Evolutionary conservation across 2,797 vertebrate genomes (phyloP).

Genomic region (Onychomys arenicola): DNA sequence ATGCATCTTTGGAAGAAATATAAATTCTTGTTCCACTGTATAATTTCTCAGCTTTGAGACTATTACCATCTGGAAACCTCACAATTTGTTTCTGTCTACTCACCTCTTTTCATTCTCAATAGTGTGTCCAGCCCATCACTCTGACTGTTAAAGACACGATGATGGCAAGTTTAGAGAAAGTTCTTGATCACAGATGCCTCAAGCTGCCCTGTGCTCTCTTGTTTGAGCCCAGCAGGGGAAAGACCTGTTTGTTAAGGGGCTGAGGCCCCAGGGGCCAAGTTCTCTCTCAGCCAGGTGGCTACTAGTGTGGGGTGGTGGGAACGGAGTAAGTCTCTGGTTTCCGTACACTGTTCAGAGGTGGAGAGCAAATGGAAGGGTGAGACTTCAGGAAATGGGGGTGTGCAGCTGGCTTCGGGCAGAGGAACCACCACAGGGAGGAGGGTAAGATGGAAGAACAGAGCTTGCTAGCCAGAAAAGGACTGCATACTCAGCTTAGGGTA

Average conservation of each 20-base stretch:
- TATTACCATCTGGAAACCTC: neutral
- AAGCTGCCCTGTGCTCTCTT: neutral
- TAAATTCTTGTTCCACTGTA: neutral
- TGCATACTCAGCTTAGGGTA: neutral
- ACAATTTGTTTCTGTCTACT: neutral
- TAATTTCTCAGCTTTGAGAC: neutral
- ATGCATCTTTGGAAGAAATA: neutral
- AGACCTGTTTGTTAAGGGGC: neutral
- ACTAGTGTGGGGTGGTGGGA: neutral
- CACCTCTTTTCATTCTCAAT: neutral
- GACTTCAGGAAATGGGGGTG: neutral
- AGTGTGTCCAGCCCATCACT: neutral
- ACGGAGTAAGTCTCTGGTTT: neutral
- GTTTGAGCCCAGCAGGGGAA: neutral
- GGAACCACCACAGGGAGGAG: neutral
- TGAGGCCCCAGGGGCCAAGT: neutral
- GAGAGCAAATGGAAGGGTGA: neutral
- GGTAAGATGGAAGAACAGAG: neutral
- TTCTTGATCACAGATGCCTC: neutral
- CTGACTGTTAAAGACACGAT: neutral
- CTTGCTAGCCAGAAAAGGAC: neutral
- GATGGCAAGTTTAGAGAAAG: neutral
- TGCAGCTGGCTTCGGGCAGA: neutral
- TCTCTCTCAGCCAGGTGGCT: neutral
- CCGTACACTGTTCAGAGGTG: neutral